Evolutionary conservation across 2,113 vertebrate genomes (phyloP).

Genomic region (Lutjanus erythropterus): DNA sequence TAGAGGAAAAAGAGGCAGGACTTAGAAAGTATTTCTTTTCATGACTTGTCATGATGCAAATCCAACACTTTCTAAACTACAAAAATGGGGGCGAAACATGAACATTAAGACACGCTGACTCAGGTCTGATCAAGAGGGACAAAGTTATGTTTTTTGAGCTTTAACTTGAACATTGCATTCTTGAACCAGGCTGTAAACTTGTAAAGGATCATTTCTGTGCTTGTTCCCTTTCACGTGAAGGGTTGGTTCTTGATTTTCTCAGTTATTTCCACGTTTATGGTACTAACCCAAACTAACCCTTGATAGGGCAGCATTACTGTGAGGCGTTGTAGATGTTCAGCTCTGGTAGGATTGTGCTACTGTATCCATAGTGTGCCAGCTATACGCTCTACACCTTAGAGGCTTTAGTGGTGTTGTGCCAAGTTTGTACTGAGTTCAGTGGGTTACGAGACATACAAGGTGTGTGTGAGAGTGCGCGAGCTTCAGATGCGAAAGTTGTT

Average conservation of each 20-base stretch:
- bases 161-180: not conserved
- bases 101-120: not conserved
- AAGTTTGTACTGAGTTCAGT: slow-evolving; percentile 72
- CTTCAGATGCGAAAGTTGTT: slow-evolving; percentile 32
- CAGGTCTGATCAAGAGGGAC: not conserved
- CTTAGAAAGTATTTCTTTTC: too few species aligned
- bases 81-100: not conserved
- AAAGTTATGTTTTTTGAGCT: not conserved
- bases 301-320: slow-evolving; percentile 18
- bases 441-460: slow-evolving; percentile 58
- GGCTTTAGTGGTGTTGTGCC: slow-evolving; percentile 84
- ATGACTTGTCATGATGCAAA: not conserved
- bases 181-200: not conserved
- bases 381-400: slow-evolving; percentile 62
- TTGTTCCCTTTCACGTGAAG: not conserved
- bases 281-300: not conserved
- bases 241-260: not conserved
- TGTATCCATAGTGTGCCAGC: slow-evolving; percentile 74
- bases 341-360: slow-evolving; percentile 69
- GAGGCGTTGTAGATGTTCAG: slow-evolving; percentile 53
- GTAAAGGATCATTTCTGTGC: not conserved
- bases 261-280: not conserved
- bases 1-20: too few species aligned
- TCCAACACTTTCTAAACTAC: not conserved
- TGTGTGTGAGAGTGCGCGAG: slow-evolving; percentile 24